These are phyloP conservation scores for Spheniscus mendiculus DNA, from an alignment of 2,113 vertebrate species.

Conservation along the genomic window DNA sequence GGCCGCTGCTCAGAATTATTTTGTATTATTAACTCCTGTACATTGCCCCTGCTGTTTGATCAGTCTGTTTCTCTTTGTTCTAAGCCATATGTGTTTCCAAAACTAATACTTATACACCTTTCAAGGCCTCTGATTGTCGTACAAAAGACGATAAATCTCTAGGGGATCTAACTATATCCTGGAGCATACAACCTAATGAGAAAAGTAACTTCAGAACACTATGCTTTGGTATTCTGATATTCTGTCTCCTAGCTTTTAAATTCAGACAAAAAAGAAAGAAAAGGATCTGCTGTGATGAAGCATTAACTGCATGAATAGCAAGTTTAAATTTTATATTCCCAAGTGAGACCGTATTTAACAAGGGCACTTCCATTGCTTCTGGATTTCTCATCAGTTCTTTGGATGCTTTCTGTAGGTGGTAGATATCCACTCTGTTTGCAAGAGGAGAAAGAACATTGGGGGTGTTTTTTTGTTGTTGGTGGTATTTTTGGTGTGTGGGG, in stretches of 20 bases:
- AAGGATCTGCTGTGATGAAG: not conserved
- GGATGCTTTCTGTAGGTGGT: not conserved
- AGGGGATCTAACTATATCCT: conserved; percentile 47
- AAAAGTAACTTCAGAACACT: conserved; percentile 51
- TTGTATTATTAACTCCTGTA: conserved; percentile 65
- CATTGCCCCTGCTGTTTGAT: conserved; percentile 57
- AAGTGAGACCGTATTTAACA: conserved; percentile 14
- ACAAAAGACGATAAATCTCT: conserved; percentile 57
- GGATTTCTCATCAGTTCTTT: conserved; percentile 17
- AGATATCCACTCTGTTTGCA: not conserved
- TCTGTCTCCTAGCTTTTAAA: conserved; percentile 45
- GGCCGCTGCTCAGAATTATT: conserved; percentile 57
- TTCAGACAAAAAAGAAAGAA: not conserved
- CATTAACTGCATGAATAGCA: conserved; percentile 33
- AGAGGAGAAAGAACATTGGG: not conserved
- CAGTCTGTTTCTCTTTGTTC: conserved; percentile 62
- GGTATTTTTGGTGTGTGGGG: too few relatives aligned
- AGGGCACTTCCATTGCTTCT: conserved; percentile 1
- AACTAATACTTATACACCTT: conserved; percentile 59
- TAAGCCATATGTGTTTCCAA: conserved; percentile 64
- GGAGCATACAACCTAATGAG: conserved; percentile 56
- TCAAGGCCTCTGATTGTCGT: conserved; percentile 39
- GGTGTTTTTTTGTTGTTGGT: not conserved
- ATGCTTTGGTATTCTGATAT: conserved; percentile 53
- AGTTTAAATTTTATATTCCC: conserved; percentile 22